phyloP scores from a whole-genome alignment of 2,113 vertebrate genomes.

The Poeciliopsis occidentalis region DNA sequence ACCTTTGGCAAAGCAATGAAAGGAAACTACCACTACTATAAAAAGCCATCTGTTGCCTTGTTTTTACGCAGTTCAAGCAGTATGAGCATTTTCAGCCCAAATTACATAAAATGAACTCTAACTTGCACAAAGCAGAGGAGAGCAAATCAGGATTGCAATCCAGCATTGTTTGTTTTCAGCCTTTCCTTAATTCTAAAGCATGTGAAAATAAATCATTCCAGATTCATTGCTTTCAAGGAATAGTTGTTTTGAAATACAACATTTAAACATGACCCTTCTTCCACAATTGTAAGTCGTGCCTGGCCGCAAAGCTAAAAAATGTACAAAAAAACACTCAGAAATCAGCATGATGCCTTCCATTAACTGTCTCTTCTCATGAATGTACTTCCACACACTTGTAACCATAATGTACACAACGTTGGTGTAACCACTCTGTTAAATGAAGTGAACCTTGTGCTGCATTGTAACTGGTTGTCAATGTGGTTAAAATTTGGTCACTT shows the following conservation, averaged over 20 bases:
- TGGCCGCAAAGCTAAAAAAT: too few species aligned
- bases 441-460: not conserved
- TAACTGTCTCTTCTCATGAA: too few species aligned
- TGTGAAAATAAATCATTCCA: not conserved
- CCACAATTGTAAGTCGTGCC: too few species aligned
- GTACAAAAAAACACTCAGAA: not conserved
- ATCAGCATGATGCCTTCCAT: too few species aligned
- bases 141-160: not conserved
- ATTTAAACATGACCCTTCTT: not conserved
- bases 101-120: not conserved
- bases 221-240: not conserved
- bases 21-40: too few species aligned
- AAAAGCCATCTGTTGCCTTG: too few species aligned
- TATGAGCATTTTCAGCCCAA: not conserved
- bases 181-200: not conserved
- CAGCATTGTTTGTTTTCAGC: not conserved
- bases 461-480: not conserved
- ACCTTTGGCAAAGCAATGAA: too few species aligned
- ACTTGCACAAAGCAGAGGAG: not conserved
- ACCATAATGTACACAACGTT: too few species aligned
- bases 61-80: not conserved
- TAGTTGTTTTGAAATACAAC: not conserved
- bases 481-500: conserved; percentile 13
- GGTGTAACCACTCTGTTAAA: not conserved
- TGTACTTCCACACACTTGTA: not conserved